These are phyloP conservation scores for Ceuthmochares aereus DNA, from an alignment of 2,113 vertebrate species.

Conservation along the genomic window DNA sequence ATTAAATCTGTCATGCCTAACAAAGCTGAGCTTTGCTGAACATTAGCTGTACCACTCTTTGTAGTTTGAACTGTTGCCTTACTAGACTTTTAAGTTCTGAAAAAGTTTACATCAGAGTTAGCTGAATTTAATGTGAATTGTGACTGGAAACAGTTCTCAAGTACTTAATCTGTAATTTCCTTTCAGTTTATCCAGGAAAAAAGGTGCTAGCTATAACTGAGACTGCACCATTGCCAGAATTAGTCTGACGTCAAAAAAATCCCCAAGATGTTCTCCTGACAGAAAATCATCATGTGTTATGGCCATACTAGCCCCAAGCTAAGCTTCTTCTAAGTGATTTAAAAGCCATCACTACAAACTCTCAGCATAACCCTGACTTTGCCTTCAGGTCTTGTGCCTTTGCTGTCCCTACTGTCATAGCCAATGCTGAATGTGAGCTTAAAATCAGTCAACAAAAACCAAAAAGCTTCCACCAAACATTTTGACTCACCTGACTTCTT, in stretches of 20 bases:
- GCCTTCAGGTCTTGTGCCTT: neutral
- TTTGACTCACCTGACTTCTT: neutral
- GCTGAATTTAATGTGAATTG: neutral
- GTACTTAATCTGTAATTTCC: neutral
- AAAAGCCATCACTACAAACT: neutral
- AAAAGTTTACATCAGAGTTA: constrained; percentile 2
- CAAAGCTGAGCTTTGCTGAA: constrained; percentile 8
- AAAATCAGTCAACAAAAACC: neutral
- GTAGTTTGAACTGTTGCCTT: neutral
- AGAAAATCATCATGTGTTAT: neutral
- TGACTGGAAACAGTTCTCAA: neutral
- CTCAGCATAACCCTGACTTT: neutral
- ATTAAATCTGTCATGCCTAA: neutral
- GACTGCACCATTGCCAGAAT: neutral
- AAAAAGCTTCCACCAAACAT: neutral
- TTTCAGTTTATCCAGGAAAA: neutral
- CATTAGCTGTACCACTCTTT: neutral
- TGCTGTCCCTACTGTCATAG: neutral
- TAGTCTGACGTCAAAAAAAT: neutral
- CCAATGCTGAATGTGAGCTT: neutral
- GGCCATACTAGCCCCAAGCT: neutral
- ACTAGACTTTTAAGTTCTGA: neutral
- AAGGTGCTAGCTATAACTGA: neutral
- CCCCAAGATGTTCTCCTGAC: neutral
- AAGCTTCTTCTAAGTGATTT: neutral